Conservation (phyloP, 2,888 invertebrate genomes). For the Nemoura dubitans region DNA sequence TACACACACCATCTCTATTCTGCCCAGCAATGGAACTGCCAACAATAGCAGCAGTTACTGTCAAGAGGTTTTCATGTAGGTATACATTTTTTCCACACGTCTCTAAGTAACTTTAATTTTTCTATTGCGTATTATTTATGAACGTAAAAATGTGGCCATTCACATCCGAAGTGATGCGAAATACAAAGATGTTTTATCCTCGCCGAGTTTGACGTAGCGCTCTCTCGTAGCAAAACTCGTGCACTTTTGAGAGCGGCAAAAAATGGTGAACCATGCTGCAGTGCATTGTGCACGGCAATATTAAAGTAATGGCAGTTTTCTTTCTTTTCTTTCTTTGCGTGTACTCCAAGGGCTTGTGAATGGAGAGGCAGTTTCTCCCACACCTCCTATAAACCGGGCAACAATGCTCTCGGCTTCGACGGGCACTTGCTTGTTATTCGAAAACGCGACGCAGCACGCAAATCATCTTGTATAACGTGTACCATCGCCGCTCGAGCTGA, state of each 20-base stretch:
- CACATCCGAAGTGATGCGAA: not conserved
- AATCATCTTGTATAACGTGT: not conserved
- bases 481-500: too few species aligned
- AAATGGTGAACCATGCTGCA: not conserved
- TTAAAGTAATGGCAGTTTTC: not conserved
- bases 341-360: not conserved
- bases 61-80: not conserved
- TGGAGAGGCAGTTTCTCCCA: not conserved
- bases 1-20: not conserved
- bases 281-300: not conserved
- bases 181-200: not conserved
- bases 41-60: not conserved
- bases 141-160: constrained; percentile 1
- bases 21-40: not conserved
- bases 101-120: not conserved
- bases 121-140: not conserved
- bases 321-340: not conserved
- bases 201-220: not conserved
- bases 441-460: not conserved
- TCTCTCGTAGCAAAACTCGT: not conserved
- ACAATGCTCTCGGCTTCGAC: not conserved
- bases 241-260: not conserved
- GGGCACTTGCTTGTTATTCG: not conserved
- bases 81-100: not conserved
- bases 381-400: not conserved